These are phyloP conservation scores for Perizoma flavofasciatum DNA, from an alignment of 2,888 invertebrate species.

Conservation along the genomic window DNA sequence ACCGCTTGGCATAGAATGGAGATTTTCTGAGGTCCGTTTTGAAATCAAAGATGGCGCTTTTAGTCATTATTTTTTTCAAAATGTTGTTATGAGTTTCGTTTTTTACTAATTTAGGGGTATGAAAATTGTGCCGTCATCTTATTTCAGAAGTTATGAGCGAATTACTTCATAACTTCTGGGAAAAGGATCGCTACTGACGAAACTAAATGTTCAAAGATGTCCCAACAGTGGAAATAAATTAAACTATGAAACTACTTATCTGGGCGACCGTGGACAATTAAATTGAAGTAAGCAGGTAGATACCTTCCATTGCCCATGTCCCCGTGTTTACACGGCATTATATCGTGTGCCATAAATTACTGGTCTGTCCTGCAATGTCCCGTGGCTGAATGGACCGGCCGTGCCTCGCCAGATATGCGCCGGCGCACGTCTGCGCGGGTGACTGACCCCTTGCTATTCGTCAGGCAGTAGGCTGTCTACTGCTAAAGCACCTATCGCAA, in stretches of 20 bases:
- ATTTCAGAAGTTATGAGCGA: not conserved
- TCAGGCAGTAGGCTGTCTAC: slow-evolving; percentile 40
- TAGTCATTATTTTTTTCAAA: too few relatives aligned
- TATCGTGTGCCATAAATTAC: slow-evolving; percentile 11
- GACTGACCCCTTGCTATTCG: slow-evolving; percentile 47
- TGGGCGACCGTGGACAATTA: slow-evolving; percentile 3
- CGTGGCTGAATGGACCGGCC: slow-evolving; percentile 15
- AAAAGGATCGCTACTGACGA: too few relatives aligned
- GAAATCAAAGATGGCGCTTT: too few relatives aligned
- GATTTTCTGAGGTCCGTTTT: too few relatives aligned
- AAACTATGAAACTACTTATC: too few relatives aligned
- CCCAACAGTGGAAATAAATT: too few relatives aligned
- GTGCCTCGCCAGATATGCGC: slow-evolving; percentile 33
- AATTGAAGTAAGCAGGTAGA: not conserved
- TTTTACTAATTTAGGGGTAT: too few relatives aligned
- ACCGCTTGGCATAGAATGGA: too few relatives aligned
- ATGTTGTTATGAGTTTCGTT: too few relatives aligned
- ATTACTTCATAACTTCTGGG: too few relatives aligned
- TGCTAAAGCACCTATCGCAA: slow-evolving; percentile 1
- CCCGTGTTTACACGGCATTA: slow-evolving; percentile 12
- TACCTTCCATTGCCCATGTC: not conserved
- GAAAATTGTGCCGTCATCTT: not conserved
- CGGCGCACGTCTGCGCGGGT: slow-evolving; percentile 31
- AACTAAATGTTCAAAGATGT: too few relatives aligned
- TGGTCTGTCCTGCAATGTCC: slow-evolving; percentile 15